Evolutionary conservation across 2,797 vertebrate species (phyloP).

Genomic region (Platyrinchus mystaceus): DNA sequence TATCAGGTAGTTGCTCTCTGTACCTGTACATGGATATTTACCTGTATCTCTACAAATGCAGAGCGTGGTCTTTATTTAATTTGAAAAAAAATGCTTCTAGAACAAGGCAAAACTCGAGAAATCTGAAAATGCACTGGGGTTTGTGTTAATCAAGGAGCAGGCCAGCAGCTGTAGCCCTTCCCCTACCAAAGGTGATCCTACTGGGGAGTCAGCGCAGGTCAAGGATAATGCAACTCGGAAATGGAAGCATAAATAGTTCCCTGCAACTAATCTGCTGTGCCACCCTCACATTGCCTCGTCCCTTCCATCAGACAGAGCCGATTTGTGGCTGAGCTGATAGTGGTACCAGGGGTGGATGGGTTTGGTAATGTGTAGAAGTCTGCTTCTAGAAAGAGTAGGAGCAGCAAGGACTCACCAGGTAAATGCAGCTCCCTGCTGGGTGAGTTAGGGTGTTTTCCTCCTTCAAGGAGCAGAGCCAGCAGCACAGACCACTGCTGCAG

Average conservation of each 20-base stretch:
- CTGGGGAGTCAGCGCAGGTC: neutral
- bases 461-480: neutral
- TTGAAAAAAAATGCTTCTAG: neutral
- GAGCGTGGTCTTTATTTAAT: neutral
- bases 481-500: neutral
- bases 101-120: neutral
- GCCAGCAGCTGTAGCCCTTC: neutral
- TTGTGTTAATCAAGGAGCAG: neutral
- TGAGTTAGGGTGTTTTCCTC: neutral
- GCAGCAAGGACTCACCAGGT: neutral
- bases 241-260: neutral
- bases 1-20: neutral
- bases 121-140: accelerated
- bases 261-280: conserved; percentile 14
- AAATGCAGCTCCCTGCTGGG: neutral
- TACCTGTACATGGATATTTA: neutral
- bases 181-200: neutral
- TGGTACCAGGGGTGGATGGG: neutral
- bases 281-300: neutral
- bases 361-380: neutral
- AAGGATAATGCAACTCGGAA: neutral
- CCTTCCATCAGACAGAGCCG: neutral
- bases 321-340: neutral
- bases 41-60: neutral
- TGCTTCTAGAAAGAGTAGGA: neutral